These are phyloP conservation scores for Petrocephalus microphthalmus DNA, from an alignment of 2,113 vertebrate species.

Conservation along the genomic window DNA sequence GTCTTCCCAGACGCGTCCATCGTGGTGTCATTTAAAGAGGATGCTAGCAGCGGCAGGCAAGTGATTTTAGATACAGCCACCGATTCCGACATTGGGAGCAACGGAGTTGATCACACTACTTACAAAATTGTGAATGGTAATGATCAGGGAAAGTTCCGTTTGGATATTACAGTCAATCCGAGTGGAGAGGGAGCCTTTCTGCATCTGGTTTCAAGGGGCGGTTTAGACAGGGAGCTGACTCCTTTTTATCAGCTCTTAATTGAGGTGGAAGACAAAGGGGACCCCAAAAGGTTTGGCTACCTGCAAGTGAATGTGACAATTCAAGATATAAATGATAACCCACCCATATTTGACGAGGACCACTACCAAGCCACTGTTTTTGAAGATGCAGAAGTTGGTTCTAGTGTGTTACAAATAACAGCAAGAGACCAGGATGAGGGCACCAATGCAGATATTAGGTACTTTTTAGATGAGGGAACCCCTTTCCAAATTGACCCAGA, in stretches of 20 bases:
- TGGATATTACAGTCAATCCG: constrained; percentile 93
- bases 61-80: constrained; percentile 94
- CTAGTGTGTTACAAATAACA: constrained; percentile 80
- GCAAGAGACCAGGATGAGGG: constrained; percentile 88
- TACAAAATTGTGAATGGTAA: constrained; percentile 88
- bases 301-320: constrained; percentile 93
- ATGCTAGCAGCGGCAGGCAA: constrained; percentile 88
- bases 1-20: constrained; percentile 90
- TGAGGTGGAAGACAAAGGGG: constrained; percentile 91
- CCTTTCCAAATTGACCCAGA: constrained; percentile 90
- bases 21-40: constrained; percentile 91
- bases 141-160: constrained; percentile 79
- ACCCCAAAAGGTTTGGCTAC: constrained; percentile 81
- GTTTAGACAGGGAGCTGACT: constrained; percentile 81
- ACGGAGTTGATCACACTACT: constrained; percentile 88
- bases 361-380: constrained; percentile 81
- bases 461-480: constrained; percentile 73
- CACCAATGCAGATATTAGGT: constrained; percentile 83
- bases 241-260: constrained; percentile 83
- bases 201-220: constrained; percentile 85
- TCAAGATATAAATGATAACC: constrained; percentile 95
- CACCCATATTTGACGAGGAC: constrained; percentile 76
- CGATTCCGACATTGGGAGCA: constrained; percentile 85
- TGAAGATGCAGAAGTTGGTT: constrained; percentile 80
- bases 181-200: constrained; percentile 96